Percentiles rank a stretch among this genome's conserved stretches.
These are phyloP conservation scores for Clunio marinus DNA, from an alignment of 2,888 invertebrate genomes.

Conservation along the genomic window DNA sequence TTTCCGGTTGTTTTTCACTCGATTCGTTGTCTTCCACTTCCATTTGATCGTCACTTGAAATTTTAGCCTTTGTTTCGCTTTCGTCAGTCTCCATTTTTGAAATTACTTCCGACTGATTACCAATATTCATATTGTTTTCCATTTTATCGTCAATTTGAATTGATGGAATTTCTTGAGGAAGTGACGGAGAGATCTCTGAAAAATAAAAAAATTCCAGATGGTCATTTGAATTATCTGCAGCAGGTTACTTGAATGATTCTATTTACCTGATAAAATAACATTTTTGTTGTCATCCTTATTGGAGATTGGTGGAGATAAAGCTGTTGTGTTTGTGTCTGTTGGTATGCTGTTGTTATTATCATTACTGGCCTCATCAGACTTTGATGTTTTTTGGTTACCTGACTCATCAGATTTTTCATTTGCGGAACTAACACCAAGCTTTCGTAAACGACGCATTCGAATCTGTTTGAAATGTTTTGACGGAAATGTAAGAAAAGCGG, in stretches of 20 bases:
- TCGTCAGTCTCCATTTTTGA: conserved; percentile 24
- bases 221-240: background rate
- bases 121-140: conserved; percentile 7
- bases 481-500: conserved; percentile 20
- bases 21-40: conserved; percentile 21
- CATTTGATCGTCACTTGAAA: background rate
- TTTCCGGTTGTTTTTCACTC: background rate
- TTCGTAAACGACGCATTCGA: conserved; percentile 36
- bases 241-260: background rate
- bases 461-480: conserved; percentile 16
- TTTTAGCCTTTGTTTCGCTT: background rate
- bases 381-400: conserved; percentile 2
- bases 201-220: background rate
- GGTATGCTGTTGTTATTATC: conserved; percentile 8
- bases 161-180: background rate
- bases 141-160: background rate
- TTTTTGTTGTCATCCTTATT: conserved; percentile 28
- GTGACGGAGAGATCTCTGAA: background rate
- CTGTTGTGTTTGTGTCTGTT: background rate
- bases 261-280: conserved; percentile 9
- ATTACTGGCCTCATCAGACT: background rate
- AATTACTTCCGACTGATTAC: background rate
- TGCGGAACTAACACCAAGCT: conserved; percentile 19
- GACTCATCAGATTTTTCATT: conserved; percentile 37
- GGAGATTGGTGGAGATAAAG: background rate